Percentiles rank a stretch among this genome's conserved stretches.
Evolutionary conservation across 2,113 vertebrate species (phyloP).

Genomic region (Apteryx owenii): DNA sequence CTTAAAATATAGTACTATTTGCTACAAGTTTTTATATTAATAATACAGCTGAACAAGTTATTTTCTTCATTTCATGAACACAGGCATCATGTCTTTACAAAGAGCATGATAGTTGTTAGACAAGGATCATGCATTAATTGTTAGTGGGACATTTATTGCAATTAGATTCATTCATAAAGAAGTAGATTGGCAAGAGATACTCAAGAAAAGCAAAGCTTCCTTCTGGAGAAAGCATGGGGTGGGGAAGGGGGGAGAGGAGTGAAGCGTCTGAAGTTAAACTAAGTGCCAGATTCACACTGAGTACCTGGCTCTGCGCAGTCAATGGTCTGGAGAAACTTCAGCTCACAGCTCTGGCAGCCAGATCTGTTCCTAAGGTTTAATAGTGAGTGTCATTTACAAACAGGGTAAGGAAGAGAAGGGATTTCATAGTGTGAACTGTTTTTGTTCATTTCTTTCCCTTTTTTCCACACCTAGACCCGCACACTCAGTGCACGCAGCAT

Average conservation of each 20-base stretch:
- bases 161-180: background rate
- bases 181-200: background rate
- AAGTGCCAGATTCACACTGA: background rate
- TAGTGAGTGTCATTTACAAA: background rate
- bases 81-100: background rate
- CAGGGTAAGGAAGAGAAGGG: background rate
- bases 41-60: background rate
- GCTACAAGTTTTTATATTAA: background rate
- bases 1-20: background rate
- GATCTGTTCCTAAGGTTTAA: background rate
- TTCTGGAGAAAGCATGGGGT: background rate
- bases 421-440: background rate
- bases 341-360: background rate
- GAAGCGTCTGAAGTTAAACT: background rate
- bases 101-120: background rate
- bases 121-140: background rate
- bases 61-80: background rate
- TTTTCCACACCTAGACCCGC: background rate
- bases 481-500: background rate
- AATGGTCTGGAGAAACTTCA: background rate
- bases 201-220: background rate
- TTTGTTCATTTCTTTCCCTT: background rate
- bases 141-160: background rate
- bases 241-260: background rate
- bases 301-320: background rate